Evolutionary conservation across 2,888 invertebrate species (phyloP).

Genomic region (Thereva nobilitata): DNA sequence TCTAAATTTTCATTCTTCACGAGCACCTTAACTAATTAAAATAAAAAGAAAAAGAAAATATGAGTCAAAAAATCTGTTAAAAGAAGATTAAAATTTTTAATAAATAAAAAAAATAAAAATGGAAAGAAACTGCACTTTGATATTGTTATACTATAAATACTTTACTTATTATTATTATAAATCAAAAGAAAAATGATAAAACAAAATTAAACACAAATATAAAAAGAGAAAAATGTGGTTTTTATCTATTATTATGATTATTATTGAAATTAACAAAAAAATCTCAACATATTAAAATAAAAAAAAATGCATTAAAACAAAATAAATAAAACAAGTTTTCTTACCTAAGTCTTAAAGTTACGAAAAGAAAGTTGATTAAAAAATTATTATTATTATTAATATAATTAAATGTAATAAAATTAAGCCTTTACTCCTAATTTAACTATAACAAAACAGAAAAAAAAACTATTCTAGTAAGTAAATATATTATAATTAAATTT

Average conservation of each 20-base stretch:
- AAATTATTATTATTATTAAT: slow-evolving; percentile 14
- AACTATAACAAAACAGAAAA: slow-evolving; percentile 15
- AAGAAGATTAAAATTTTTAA: background rate
- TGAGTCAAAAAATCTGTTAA: too few relatives aligned
- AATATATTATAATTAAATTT: background rate
- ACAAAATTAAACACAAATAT: background rate
- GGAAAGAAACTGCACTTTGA: slow-evolving; percentile 38
- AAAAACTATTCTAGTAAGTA: slow-evolving; percentile 25
- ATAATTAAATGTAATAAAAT: slow-evolving; percentile 25
- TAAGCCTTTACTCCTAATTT: slow-evolving; percentile 33
- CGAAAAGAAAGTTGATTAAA: slow-evolving; percentile 10
- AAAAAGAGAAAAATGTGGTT: slow-evolving; percentile 28
- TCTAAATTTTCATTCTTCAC: slow-evolving; percentile 17
- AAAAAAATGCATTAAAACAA: too few relatives aligned
- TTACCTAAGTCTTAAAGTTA: slow-evolving; percentile 25
- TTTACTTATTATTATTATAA: slow-evolving; percentile 27
- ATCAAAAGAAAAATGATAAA: too few relatives aligned
- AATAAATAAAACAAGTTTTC: background rate
- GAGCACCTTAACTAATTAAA: slow-evolving; percentile 9
- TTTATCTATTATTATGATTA: slow-evolving; percentile 22
- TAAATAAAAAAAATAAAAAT: slow-evolving; percentile 7
- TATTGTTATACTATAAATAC: slow-evolving; percentile 41
- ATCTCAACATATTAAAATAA: slow-evolving; percentile 25
- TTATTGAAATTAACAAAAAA: slow-evolving; percentile 5
- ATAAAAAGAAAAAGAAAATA: too few relatives aligned